Conservation (phyloP, 2,113 vertebrate species). For the Asarcornis scutulata region DNA sequence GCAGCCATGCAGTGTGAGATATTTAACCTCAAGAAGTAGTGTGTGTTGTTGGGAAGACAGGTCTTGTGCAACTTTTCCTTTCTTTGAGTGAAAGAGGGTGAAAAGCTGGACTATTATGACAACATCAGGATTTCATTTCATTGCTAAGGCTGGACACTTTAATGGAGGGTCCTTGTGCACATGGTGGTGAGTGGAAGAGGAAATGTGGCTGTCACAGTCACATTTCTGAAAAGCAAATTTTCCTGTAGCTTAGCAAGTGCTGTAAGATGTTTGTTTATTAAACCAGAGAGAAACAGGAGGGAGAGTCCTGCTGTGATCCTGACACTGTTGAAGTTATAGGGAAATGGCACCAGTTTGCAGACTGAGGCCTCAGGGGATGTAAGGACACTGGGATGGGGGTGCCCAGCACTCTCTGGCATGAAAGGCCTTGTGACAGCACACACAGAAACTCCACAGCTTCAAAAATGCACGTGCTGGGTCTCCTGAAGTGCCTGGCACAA, state of each 20-base stretch:
- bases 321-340: neutral
- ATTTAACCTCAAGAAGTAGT: slow-evolving; percentile 24
- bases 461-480: neutral
- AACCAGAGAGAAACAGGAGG: neutral
- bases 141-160: neutral
- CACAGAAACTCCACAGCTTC: neutral
- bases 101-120: neutral
- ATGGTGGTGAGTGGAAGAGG: neutral
- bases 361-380: neutral
- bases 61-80: neutral
- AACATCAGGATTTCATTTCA: neutral
- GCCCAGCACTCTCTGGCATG: rapidly evolving
- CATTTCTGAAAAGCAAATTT: neutral
- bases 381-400: neutral
- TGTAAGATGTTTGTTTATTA: neutral
- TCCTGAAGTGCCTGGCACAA: neutral
- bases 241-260: neutral
- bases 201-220: neutral
- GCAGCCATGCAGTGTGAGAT: neutral
- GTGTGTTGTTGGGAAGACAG: neutral
- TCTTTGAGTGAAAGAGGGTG: neutral
- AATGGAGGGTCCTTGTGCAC: neutral
- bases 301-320: rapidly evolving
- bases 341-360: neutral
- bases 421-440: neutral